Evolutionary conservation across 2,888 invertebrate genomes (phyloP), one percentile per base, ranked within the genome.

Genomic region (Gastracanthus pulcherrimus): DNA sequence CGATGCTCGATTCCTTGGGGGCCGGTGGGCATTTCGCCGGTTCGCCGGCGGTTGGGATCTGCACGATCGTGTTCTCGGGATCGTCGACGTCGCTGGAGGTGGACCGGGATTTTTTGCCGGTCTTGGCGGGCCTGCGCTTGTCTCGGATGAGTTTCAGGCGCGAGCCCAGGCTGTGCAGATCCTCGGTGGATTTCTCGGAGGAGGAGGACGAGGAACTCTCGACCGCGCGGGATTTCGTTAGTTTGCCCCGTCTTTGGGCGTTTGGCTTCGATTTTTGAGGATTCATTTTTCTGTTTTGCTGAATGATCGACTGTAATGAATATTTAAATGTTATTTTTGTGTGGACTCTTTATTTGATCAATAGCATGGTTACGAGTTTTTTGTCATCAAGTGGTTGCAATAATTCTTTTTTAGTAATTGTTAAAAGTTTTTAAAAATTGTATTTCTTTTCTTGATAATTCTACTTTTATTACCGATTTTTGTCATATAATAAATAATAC

Each of bases 1-100:
- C 78, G 11, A 83, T 58, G n/a, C 76, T 71, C 31, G 45, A 62
- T n/a, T 66, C 76, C 48, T 64, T 66, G 3, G 51, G 38, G n/a
- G 6, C n/a, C 11, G 51, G 29, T 1, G n/a, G 7, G 1, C n/a
- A 6, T 19, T 51, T 71, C 16, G 19, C n/a, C 11, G 67, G 7
- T n/a, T 67, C 62, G 3, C 16, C n/a, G 0, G 80, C 9, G 0
- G 80, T 13, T 6, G 41, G 67, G 4, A 74, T 36, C 23, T 51
- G n/a, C 3, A 69, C 38, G 19, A 75, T 75, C 13, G 60, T 51
- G 60, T 67, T 71, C 7, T 76, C 76, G 11, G 58, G 19, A 9
- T 80, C 64, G 31, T 74, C 55, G n/a, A 13, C n/a, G 4, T 29
- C 45, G 11, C 13, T 31, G 0, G 31, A 23, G 26, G 38, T 77